These are phyloP conservation scores for Halocynthia aurantium DNA, from an alignment of 23 tunicate species.

Conservation along the genomic window DNA sequence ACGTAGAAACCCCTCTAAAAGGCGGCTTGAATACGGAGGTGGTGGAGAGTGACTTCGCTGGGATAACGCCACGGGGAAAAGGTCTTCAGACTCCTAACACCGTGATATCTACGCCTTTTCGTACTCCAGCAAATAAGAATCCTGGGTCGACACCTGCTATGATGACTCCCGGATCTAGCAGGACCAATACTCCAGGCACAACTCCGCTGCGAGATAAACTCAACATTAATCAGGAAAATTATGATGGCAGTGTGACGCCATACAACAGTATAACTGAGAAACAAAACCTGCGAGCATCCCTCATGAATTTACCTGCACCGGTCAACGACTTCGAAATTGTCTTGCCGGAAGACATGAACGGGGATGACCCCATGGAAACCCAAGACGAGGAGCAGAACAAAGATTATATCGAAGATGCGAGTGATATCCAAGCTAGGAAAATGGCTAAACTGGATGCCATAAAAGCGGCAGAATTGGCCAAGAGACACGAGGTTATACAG, in stretches of 20 bases:
- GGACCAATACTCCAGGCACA: slow-evolving; percentile 63
- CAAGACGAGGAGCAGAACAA: slow-evolving; percentile 24
- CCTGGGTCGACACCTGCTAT: slow-evolving; percentile 72
- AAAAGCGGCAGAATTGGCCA: slow-evolving; percentile 37
- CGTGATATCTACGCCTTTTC: slow-evolving; percentile 74
- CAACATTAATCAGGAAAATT: slow-evolving; percentile 60
- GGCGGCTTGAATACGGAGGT: slow-evolving; percentile 93
- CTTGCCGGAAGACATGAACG: slow-evolving; percentile 70
- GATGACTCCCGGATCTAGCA: slow-evolving; percentile 48
- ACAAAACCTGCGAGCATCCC: slow-evolving; percentile 43
- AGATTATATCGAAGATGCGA: slow-evolving; percentile 72
- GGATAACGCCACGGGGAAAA: slow-evolving; percentile 70
- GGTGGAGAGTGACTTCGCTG: slow-evolving; percentile 80
- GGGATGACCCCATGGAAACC: slow-evolving; percentile 11
- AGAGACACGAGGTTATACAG: slow-evolving; percentile 69
- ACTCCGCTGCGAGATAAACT: slow-evolving; percentile 96
- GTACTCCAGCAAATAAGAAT: slow-evolving; percentile 32
- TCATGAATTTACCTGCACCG: slow-evolving; percentile 63
- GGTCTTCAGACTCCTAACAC: slow-evolving; percentile 92
- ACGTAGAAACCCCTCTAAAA: slow-evolving; percentile 90
- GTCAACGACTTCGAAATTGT: slow-evolving; percentile 95
- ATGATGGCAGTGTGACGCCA: slow-evolving; percentile 70
- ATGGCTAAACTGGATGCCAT: slow-evolving; percentile 34
- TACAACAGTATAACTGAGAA: slow-evolving; percentile 49
- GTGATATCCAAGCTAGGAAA: slow-evolving; percentile 66